phyloP scores from a whole-genome alignment of 2,113 vertebrate species.

The Cettia cetti region DNA sequence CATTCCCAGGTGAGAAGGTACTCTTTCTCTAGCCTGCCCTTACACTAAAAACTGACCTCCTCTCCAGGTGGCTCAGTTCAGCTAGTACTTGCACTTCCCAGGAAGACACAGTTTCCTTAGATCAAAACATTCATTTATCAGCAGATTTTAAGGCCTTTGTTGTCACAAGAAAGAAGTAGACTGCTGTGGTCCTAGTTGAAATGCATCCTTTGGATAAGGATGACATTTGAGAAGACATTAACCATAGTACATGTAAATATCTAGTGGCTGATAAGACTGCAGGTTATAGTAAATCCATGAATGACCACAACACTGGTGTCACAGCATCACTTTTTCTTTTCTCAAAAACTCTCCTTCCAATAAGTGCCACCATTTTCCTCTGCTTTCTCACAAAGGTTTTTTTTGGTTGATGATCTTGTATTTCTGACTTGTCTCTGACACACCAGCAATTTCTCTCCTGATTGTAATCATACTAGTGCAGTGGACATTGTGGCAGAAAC shows the following conservation, averaged over 20 bases:
- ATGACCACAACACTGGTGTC: neutral
- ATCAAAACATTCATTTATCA: neutral
- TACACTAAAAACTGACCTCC: neutral
- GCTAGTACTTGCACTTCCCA: neutral
- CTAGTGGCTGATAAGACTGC: neutral
- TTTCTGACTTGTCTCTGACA: neutral
- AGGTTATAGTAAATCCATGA: neutral
- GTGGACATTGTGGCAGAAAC: neutral
- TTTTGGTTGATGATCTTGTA: neutral
- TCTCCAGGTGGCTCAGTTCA: neutral
- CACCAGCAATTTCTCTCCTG: neutral
- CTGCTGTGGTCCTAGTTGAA: neutral
- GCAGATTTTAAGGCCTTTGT: neutral
- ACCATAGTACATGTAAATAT: neutral
- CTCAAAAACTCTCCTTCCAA: neutral
- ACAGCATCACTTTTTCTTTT: neutral
- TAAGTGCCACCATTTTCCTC: neutral
- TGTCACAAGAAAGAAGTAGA: neutral
- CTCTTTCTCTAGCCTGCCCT: neutral
- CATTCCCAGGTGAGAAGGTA: neutral
- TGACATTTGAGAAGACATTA: neutral
- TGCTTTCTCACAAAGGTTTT: neutral
- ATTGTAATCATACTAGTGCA: neutral
- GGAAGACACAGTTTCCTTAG: neutral
- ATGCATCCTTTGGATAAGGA: neutral